Evolutionary conservation across 2,888 invertebrate genomes (phyloP), one percentile per base, ranked within the genome.

Genomic region (Theodoxus fluviatilis): DNA sequence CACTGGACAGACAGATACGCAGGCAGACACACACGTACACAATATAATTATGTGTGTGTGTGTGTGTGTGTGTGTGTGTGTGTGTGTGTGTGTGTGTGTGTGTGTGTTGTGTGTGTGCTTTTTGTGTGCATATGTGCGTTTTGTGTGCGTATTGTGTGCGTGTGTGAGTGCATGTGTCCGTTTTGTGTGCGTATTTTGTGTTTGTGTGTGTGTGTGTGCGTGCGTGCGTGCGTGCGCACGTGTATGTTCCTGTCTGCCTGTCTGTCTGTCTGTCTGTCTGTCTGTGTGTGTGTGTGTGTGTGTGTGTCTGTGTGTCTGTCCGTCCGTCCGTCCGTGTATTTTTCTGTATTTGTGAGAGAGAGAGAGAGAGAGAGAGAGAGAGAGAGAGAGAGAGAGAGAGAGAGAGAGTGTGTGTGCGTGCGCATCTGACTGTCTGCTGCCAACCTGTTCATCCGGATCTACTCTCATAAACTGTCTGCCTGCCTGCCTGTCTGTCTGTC

Each of bases 41-140:
- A 6, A 35, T 35, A 7, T 2, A 22, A 37, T 4, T 37, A 2
- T 33, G 7, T 15, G 33, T 35, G 6, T 63, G 35, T 18, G 63
- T 22, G 63, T 63, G 63, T 22, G 63, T 63, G 63, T 35, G 63
- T 63, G 59, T 59, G 28, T 59, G 63, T 22, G 63, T 63, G 63
- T 35, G 33, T 63, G 63, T 35, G 63, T 63, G 63, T 35, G 63
- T 63, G 63, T 35, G 63, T 37, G 63, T 35, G 63, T 63, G 63
- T 35, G 63, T 63, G 33, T 18, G 63, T 37, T 37, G 35, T 18
- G 63, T 63, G 63, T 18, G 63, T 63, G 37, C n/a, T 63, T 22
- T 63, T 22, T 63, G 33, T 59, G 33, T 59, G 59, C 37, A 22
- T 33, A 37, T 9, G 9, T 35, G 35, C n/a, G n/a, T n/a, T 35